Evolutionary conservation across 2,797 vertebrate species (phyloP).

Genomic region (Kryptolebias ocellatus): DNA sequence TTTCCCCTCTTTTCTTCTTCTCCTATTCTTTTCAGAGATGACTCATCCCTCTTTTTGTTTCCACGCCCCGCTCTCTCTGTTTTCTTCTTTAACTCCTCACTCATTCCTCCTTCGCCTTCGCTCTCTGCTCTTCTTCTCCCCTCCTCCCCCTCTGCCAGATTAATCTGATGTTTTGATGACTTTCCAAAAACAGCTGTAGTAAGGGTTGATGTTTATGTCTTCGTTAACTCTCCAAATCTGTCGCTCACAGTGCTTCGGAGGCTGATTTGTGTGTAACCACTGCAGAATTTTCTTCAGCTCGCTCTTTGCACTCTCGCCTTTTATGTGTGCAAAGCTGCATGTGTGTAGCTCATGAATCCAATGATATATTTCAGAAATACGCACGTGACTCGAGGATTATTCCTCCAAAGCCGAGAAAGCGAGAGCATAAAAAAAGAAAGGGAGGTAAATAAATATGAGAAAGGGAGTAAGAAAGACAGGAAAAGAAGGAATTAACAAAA

Average conservation of each 20-base stretch:
- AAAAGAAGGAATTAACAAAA: neutral
- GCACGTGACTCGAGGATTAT: constrained; percentile 70
- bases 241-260: constrained; percentile 18
- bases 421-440: constrained; percentile 12
- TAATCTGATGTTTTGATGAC: constrained; percentile 55
- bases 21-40: constrained; percentile 21
- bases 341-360: constrained; percentile 31
- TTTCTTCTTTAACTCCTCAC: constrained; percentile 1
- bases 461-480: constrained; percentile 5
- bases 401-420: constrained; percentile 50
- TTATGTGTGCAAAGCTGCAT: constrained; percentile 6
- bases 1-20: constrained; percentile 10
- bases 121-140: constrained; percentile 3
- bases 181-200: constrained; percentile 64
- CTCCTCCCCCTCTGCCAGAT: constrained; percentile 24
- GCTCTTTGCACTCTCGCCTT: neutral
- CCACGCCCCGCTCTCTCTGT: constrained; percentile 12
- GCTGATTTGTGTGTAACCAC: constrained; percentile 26
- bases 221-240: constrained; percentile 18
- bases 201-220: constrained; percentile 24
- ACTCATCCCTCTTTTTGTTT: constrained; percentile 35
- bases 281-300: constrained; percentile 3
- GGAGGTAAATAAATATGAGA: constrained; percentile 11
- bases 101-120: neutral
- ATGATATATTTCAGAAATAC: constrained; percentile 49